Base-by-base conservation (phyloP, 2,888 invertebrate genomes). In the Trichopria drosophilae region DNA sequence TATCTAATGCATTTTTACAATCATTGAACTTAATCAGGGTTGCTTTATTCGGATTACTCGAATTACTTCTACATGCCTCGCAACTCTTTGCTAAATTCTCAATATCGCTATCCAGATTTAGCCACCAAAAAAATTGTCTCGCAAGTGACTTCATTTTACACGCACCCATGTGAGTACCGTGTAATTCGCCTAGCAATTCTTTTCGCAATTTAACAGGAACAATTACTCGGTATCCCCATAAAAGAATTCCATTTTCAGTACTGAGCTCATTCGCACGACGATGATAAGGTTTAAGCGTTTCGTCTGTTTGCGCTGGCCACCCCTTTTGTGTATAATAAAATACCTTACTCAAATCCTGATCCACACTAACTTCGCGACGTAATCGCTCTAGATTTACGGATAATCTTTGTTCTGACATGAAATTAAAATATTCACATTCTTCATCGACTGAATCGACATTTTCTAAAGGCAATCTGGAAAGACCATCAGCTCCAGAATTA, bases 141-240 rank as follows among this genome's bases (percentile, higher is more conserved):
- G 65, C 62, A 6, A 59, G 19, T 26, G 55, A 40, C 49, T 66
- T 65, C 55, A 62, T 65, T 41, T 60, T 61, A 1, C 55, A 53
- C 6, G 61, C 51, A 2, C 64, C 61, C 13, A 60, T 16, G 48
- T 61, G 62, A 7, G 59, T 57, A 1, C 37, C 37, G 46, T 65
- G 61, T 12, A 65, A 46, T 52, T 65, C 61, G 3, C 53, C 15
- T 3, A 63, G 46, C 3, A 65, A 24, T 15, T 51, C 19, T 15
- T 23, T 10, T 26, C 52, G 50, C 3, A 59, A 24, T 23, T 23
- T 54, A 16, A 50, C 16, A 6, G 65, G 65, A 46, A 66, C 57
- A 4, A 66, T 34, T 13, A 64, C 53, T 47, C 64, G 44, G 32
- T 66, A 55, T 4, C 61, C 59, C 64, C 62, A 65, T 43, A 67